Evolutionary conservation across 2,888 invertebrate genomes (phyloP).

Genomic region (Clunio marinus): DNA sequence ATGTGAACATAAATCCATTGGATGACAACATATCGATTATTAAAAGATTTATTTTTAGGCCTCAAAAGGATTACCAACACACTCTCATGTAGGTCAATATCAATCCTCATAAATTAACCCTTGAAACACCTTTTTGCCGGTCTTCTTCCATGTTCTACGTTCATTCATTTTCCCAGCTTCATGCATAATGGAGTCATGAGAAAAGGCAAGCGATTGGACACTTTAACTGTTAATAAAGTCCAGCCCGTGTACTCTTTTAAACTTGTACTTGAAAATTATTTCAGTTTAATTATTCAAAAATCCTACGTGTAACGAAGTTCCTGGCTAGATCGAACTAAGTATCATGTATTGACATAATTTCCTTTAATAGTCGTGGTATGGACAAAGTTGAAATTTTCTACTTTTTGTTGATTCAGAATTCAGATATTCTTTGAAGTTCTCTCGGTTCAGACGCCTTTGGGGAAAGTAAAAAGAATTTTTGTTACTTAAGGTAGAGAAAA

Average conservation of each 20-base stretch:
- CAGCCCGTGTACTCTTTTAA: neutral
- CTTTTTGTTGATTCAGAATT: neutral
- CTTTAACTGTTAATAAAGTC: neutral
- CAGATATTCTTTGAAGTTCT: neutral
- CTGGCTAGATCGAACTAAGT: constrained; percentile 24
- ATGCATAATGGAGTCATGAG: constrained; percentile 22
- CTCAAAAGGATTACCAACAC: no score
- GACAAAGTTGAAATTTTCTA: neutral
- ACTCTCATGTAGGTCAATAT: neutral
- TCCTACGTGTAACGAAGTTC: constrained; percentile 16
- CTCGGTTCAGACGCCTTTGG: constrained; percentile 1
- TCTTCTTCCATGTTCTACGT: no score
- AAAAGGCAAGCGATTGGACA: constrained; percentile 27
- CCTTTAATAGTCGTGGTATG: neutral
- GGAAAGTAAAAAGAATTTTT: no score
- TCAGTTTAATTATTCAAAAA: constrained; percentile 33
- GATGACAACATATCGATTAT: neutral
- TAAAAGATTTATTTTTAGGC: no score
- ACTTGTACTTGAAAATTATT: constrained; percentile 8
- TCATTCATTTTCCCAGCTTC: no score
- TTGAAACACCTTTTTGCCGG: neutral
- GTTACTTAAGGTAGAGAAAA: no score
- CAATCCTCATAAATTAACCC: neutral
- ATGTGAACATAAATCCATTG: no score
- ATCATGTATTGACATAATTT: no score